Percentiles rank a stretch among this genome's conserved stretches.
Evolutionary conservation across 2,888 invertebrate species (phyloP).

Genomic region (Coremacera marginata): DNA sequence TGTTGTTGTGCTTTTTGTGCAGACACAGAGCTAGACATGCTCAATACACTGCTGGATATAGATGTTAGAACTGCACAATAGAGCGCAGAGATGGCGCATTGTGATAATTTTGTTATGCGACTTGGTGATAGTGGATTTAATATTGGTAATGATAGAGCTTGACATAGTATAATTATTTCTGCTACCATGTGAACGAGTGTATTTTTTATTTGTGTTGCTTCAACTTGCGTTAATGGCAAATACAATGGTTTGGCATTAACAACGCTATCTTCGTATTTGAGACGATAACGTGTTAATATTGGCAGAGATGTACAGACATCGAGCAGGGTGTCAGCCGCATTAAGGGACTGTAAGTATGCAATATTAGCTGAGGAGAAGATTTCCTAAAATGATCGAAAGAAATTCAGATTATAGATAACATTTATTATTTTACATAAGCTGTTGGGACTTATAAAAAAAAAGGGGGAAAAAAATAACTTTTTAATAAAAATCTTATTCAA

Average conservation of each 20-base stretch:
- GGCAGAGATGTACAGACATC: conserved; percentile 86
- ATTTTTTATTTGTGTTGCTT: conserved; percentile 79
- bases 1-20: conserved; percentile 69
- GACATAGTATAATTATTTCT: conserved; percentile 84
- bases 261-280: conserved; percentile 70
- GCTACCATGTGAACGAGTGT: conserved; percentile 82
- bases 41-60: conserved; percentile 74
- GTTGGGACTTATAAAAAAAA: too few species aligned
- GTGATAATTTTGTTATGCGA: conserved; percentile 85
- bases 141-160: conserved; percentile 85
- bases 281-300: conserved; percentile 71
- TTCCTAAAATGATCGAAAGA: conserved; percentile 71
- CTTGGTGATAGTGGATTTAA: conserved; percentile 88
- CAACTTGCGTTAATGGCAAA: conserved; percentile 78
- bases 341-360: conserved; percentile 81
- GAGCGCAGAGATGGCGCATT: conserved; percentile 85
- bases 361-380: conserved; percentile 84
- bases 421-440: too few species aligned
- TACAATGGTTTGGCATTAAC: conserved; percentile 76
- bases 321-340: conserved; percentile 85
- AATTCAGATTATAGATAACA: too few species aligned
- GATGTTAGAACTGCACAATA: conserved; percentile 84
- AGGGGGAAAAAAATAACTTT: too few species aligned
- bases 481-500: too few species aligned
- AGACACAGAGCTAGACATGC: conserved; percentile 73